Conservation (phyloP, 1,140 invertebrate genomes). For the Achatina immaculata region DNA sequence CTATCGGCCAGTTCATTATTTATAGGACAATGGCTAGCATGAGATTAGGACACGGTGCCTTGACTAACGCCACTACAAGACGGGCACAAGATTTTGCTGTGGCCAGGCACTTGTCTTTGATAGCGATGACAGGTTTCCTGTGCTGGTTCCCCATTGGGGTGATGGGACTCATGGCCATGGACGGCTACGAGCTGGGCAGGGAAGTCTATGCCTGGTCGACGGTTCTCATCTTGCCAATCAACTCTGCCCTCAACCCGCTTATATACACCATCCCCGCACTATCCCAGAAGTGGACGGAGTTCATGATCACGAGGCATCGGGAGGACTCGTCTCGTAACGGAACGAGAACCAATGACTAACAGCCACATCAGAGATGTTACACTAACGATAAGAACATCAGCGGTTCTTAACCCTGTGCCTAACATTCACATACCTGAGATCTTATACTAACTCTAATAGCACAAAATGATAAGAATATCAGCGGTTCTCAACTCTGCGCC, state of each 20-base stretch:
- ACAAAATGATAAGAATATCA: too few relatives aligned
- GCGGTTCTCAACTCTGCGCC: too few relatives aligned
- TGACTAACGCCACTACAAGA: constrained; percentile 12
- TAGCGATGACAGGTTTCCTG: constrained; percentile 50
- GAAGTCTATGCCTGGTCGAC: constrained; percentile 48
- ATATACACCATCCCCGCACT: constrained; percentile 41
- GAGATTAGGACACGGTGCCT: constrained; percentile 2
- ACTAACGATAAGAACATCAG: too few relatives aligned
- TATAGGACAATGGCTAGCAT: constrained; percentile 45
- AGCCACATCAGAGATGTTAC: too few relatives aligned
- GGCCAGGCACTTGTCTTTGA: constrained; percentile 47
- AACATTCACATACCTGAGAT: too few relatives aligned
- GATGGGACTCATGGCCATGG: constrained; percentile 49
- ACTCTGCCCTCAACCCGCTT: constrained; percentile 51
- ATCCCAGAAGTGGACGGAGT: not conserved
- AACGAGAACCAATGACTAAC: not conserved
- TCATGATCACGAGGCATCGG: not conserved
- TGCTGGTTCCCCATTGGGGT: constrained; percentile 55
- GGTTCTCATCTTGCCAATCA: constrained; percentile 47
- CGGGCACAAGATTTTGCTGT: constrained; percentile 50
- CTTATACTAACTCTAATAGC: too few relatives aligned
- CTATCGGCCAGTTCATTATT: constrained; percentile 37
- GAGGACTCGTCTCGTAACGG: constrained; percentile 7
- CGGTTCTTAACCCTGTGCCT: too few relatives aligned
- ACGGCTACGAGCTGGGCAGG: constrained; percentile 36